A percentile compares a stretch with the other conserved stretches of the same genome.
Evolutionary conservation across 2,888 invertebrate genomes (phyloP).

Genomic region (Allolobophora icterica): DNA sequence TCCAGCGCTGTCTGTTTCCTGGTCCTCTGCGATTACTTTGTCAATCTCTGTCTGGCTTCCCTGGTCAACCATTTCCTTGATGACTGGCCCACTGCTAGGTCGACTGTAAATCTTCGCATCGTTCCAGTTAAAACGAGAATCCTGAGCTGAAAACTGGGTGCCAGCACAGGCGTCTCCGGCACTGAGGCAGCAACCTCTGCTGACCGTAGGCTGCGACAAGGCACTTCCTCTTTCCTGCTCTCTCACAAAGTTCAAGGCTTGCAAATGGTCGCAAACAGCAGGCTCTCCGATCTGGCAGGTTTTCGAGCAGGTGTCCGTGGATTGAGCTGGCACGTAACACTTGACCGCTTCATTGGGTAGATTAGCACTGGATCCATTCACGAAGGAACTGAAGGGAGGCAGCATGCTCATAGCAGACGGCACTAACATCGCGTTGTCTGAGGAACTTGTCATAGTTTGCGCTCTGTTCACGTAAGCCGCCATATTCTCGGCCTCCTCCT

Average conservation of each 20-base stretch:
- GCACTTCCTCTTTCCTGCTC: not conserved
- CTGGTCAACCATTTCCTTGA: slow-evolving; percentile 25
- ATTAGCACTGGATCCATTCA: not conserved
- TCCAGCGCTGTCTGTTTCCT: not conserved
- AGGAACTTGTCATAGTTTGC: not conserved
- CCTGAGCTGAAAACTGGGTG: not conserved
- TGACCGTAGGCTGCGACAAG: not conserved
- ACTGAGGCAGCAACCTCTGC: not conserved
- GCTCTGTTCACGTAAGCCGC: not conserved
- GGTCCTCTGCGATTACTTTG: not conserved
- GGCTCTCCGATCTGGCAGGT: not conserved
- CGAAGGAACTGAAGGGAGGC: not conserved
- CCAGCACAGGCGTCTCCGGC: not conserved
- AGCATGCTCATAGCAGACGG: not conserved
- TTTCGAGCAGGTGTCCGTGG: not conserved
- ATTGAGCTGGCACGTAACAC: not conserved
- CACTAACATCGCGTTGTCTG: not conserved
- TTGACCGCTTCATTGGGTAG: not conserved
- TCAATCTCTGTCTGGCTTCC: not conserved
- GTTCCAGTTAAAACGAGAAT: not conserved
- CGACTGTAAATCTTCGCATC: not conserved
- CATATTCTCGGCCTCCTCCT: not conserved
- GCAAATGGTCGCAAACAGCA: not conserved
- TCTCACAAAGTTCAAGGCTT: not conserved
- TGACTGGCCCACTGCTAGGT: not conserved